Evolutionary conservation across 2,797 vertebrate genomes (phyloP).

Genomic region (Sarcoramphus papa): DNA sequence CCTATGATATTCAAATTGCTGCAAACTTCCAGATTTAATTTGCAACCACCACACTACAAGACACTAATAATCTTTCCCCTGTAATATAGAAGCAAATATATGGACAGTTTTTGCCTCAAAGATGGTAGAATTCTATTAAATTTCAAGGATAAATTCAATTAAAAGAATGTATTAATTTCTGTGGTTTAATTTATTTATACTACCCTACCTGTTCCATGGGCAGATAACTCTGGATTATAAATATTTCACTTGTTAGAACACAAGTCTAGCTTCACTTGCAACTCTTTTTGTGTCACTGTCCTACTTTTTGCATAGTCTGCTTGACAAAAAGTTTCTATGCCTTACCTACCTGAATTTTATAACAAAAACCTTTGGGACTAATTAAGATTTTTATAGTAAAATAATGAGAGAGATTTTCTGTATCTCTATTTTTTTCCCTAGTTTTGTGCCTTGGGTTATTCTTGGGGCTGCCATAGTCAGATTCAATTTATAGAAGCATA

Average conservation of each 20-base stretch:
- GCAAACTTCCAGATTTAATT: conserved; percentile 65
- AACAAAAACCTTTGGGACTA: conserved; percentile 73
- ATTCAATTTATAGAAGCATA: conserved; percentile 65
- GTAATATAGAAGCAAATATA: conserved; percentile 64
- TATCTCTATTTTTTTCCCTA: neutral
- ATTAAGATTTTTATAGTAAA: conserved; percentile 77
- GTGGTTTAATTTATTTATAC: conserved; percentile 58
- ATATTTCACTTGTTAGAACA: conserved; percentile 55
- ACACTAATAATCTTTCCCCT: conserved; percentile 66
- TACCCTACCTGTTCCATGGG: conserved; percentile 38
- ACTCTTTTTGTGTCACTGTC: conserved; percentile 61
- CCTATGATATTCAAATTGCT: conserved; percentile 66
- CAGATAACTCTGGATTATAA: conserved; percentile 51
- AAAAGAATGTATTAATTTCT: conserved; percentile 63
- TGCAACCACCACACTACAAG: conserved; percentile 60
- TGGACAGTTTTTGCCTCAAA: conserved; percentile 18
- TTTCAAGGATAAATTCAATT: conserved; percentile 73
- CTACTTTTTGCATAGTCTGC: conserved; percentile 51
- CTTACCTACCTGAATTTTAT: conserved; percentile 68
- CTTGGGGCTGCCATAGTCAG: conserved; percentile 52
- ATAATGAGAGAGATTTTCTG: conserved; percentile 67
- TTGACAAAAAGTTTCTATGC: conserved; percentile 64
- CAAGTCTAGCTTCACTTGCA: conserved; percentile 42
- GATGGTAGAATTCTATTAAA: conserved; percentile 67
- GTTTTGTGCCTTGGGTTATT: conserved; percentile 68